Percentiles rank a stretch among this genome's conserved stretches.
Conservation (phyloP, 2,888 invertebrate species). For the Notodonta dromedarius region DNA sequence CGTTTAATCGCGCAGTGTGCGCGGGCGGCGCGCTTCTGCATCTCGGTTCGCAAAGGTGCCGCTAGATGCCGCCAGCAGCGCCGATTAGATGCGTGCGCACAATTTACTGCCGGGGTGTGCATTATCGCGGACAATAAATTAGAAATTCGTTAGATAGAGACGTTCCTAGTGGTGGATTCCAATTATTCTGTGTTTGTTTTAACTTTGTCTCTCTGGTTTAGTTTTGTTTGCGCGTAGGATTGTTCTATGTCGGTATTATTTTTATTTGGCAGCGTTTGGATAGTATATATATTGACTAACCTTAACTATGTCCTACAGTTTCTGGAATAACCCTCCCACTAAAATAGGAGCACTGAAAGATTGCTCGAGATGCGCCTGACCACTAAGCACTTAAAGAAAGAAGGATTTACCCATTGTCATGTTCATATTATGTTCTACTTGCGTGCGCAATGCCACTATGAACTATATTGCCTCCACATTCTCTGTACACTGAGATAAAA, state of each 20-base stretch:
- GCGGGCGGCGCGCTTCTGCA: constrained; percentile 67
- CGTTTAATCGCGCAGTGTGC: constrained; percentile 40
- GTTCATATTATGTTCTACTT: too few relatives aligned
- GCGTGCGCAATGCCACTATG: too few relatives aligned
- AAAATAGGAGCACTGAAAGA: too few relatives aligned
- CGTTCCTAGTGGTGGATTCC: constrained; percentile 65
- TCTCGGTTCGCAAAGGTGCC: constrained; percentile 77
- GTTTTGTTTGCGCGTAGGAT: not conserved
- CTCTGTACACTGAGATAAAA: too few relatives aligned
- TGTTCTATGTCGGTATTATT: not conserved
- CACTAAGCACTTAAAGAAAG: too few relatives aligned
- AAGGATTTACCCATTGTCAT: too few relatives aligned
- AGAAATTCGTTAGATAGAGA: constrained; percentile 83
- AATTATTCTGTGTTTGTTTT: constrained; percentile 65
- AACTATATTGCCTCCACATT: too few relatives aligned
- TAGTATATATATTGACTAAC: too few relatives aligned
- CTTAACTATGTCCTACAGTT: too few relatives aligned
- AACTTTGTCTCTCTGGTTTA: constrained; percentile 11
- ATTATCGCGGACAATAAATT: constrained; percentile 80
- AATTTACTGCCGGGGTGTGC: constrained; percentile 73
- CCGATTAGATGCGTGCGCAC: constrained; percentile 76
- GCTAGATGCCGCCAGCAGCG: constrained; percentile 71
- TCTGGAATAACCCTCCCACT: too few relatives aligned
- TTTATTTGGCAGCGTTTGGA: constrained; percentile 2
- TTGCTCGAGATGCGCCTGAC: too few relatives aligned